phyloP scores from a whole-genome alignment of 1,140 invertebrate species.

The Cyrtorhinus lividipennis region DNA sequence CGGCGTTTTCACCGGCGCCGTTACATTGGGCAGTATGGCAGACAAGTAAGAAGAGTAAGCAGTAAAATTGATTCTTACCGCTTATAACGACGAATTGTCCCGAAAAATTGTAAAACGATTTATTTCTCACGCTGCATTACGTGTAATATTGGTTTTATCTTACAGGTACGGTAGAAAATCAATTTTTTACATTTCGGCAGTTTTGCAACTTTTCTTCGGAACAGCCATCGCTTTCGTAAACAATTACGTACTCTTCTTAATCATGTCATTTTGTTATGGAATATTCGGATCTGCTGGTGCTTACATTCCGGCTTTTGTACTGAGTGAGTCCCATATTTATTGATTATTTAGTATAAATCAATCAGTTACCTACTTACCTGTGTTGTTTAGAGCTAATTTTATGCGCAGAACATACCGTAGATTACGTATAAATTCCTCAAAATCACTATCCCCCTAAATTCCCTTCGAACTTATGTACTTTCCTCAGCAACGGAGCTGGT shows the following conservation, averaged over 20 bases:
- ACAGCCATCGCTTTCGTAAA: slow-evolving; percentile 56
- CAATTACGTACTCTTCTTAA: slow-evolving; percentile 55
- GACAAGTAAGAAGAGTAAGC: slow-evolving; percentile 44
- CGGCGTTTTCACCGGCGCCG: slow-evolving; percentile 73
- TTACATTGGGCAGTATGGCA: slow-evolving; percentile 67
- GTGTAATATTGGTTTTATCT: too few species aligned
- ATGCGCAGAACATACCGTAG: too few species aligned
- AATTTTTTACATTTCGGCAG: slow-evolving; percentile 57
- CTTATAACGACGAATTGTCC: too few species aligned
- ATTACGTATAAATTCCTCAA: too few species aligned
- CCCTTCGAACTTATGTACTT: not conserved
- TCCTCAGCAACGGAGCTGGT: slow-evolving; percentile 65
- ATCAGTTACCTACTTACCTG: too few species aligned
- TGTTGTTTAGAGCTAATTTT: too few species aligned
- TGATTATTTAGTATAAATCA: too few species aligned
- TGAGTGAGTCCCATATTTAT: slow-evolving; percentile 39
- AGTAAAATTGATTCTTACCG: too few species aligned
- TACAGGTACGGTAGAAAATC: slow-evolving; percentile 55
- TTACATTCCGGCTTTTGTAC: slow-evolving; percentile 68
- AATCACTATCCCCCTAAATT: too few species aligned
- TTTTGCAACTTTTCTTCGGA: slow-evolving; percentile 54
- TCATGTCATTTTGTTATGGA: slow-evolving; percentile 55
- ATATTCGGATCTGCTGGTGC: slow-evolving; percentile 69
- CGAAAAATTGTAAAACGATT: not conserved
- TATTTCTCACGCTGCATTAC: too few species aligned